Percentiles rank a stretch among this genome's conserved stretches.
Evolutionary conservation across 2,113 vertebrate species (phyloP).

Genomic region (Pogonocichla stellata): DNA sequence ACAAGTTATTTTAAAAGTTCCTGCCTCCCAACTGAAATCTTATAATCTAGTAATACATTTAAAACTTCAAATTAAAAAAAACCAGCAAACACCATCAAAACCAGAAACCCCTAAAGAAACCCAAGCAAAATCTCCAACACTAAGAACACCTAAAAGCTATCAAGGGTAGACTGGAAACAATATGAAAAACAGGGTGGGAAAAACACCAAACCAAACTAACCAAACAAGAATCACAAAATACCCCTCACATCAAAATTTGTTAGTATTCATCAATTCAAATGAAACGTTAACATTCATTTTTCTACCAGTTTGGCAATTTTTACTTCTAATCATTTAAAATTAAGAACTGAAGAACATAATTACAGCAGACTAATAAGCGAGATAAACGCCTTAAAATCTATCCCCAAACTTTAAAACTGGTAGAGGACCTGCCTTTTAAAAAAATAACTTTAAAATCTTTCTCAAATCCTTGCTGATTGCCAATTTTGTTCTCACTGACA

Average conservation of each 20-base stretch:
- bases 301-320: neutral
- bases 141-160: neutral
- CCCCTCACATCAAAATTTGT: neutral
- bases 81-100: neutral
- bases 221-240: neutral
- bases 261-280: neutral
- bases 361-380: neutral
- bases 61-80: neutral
- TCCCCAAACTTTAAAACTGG: neutral
- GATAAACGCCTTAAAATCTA: neutral
- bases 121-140: neutral
- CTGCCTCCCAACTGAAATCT: neutral
- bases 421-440: accelerated
- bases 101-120: neutral
- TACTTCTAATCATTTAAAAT: neutral
- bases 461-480: neutral
- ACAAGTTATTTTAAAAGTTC: neutral
- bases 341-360: neutral
- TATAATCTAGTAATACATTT: neutral
- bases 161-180: neutral
- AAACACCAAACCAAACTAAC: neutral
- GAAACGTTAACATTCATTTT: neutral
- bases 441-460: neutral
- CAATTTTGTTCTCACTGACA: neutral
- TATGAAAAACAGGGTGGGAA: neutral